Base-by-base conservation (phyloP, 2,888 invertebrate species). In the Platynereis dumerilii region DNA sequence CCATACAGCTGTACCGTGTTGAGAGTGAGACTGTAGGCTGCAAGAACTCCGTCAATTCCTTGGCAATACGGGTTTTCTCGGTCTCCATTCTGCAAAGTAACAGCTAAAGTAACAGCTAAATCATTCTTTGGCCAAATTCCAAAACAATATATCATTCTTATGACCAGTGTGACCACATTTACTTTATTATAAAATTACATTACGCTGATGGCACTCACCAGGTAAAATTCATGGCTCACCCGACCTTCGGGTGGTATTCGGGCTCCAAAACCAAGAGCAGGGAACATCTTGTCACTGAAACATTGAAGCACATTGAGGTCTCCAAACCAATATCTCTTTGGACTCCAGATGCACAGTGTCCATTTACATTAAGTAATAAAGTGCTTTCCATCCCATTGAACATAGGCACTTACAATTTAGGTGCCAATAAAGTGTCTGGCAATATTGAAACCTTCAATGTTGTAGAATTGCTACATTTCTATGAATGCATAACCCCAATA, bases 181-280 rank as follows among this genome's bases (percentile, higher is more conserved):
- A 42, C 10, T 42, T 42, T 42, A 17, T 42, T 17, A 42, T 42
- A 10, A 42, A 42, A 42, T 42, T 27, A 39, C 24, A 44, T 15
- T n/a, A n/a, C n/a, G n/a, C n/a, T n/a, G 28, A 75, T 80, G 74
- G 72, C 15, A 39, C 24, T 22, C 5, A 86, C 85, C 76, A 86
- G 70, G 45, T 84, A 82, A 74, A 86, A 86, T 69, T 87, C 86
- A 72, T 87, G 87, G 12, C 85, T 85, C 0, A 87, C 86, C 26
- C 69, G 68, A 10, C 84, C 85, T 66, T 85, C 78, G 17, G 87
- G 86, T 20, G 87, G 86, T 58, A 87, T 74, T 69, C 86, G 82
- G 0, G 87, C 87, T 26, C 87, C 87, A 77, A 87, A 87, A 2
- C 87, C 87, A 53, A 87, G 79, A 2, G 85, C 85, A n/a, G 87